These are phyloP conservation scores for Laticauda laticaudata DNA, from an alignment of 2,113 vertebrate genomes.

Conservation along the genomic window DNA sequence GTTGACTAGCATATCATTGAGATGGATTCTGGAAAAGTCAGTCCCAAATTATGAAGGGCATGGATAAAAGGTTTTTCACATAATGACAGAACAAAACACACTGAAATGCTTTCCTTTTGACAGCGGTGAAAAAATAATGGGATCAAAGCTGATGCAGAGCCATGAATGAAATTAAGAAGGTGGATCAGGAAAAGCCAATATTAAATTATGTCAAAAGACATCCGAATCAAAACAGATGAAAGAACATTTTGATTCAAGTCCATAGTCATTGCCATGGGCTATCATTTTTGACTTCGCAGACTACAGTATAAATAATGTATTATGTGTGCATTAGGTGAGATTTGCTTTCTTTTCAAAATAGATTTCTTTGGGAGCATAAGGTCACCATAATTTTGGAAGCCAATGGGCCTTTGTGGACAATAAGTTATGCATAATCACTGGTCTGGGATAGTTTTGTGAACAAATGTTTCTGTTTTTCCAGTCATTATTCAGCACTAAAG, in stretches of 20 bases:
- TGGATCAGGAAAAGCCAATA: slow-evolving; percentile 26
- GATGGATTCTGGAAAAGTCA: neutral
- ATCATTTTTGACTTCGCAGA: slow-evolving; percentile 6
- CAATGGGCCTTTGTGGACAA: neutral
- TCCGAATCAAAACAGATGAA: slow-evolving; percentile 32
- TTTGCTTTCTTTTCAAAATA: neutral
- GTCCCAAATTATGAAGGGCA: neutral
- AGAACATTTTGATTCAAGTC: slow-evolving; percentile 12
- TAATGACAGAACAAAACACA: slow-evolving; percentile 13
- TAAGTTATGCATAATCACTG: neutral
- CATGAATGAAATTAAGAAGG: slow-evolving; percentile 15
- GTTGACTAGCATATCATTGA: neutral
- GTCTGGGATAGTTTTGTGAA: neutral
- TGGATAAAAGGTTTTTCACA: slow-evolving; percentile 10
- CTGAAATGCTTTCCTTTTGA: slow-evolving; percentile 17
- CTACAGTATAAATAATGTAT: slow-evolving; percentile 8
- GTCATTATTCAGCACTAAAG: neutral
- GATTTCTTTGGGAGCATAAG: neutral
- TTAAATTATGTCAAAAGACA: slow-evolving; percentile 21
- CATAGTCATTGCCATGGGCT: slow-evolving; percentile 2
- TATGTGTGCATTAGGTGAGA: neutral
- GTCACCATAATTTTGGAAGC: neutral
- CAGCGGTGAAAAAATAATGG: neutral
- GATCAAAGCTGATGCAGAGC: slow-evolving; percentile 9
- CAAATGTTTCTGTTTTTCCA: neutral